Percentiles rank a stretch among this genome's conserved stretches.
Evolutionary conservation across 2,888 invertebrate genomes (phyloP).

Genomic region (Cataglyphis altisquamis): DNA sequence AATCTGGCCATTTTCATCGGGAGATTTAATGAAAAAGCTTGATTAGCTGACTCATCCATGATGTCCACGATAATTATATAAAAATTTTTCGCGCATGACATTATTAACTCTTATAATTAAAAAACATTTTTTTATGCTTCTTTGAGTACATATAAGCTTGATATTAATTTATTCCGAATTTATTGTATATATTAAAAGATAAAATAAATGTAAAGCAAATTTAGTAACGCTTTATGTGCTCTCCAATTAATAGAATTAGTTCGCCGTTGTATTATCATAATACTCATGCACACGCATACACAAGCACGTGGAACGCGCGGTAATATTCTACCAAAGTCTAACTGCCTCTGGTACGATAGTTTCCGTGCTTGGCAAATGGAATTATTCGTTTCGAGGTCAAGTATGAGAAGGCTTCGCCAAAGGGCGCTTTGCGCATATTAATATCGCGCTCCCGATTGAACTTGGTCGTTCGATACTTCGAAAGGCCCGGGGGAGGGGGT

Average conservation of each 20-base stretch:
- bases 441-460: slow-evolving; percentile 53
- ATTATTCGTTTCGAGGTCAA: slow-evolving; percentile 57
- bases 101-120: slow-evolving; percentile 17
- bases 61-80: neutral
- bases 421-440: slow-evolving; percentile 59
- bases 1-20: neutral
- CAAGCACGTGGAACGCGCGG: slow-evolving; percentile 17
- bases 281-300: neutral
- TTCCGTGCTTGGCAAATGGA: slow-evolving; percentile 33
- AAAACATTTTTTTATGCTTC: slow-evolving; percentile 6
- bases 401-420: slow-evolving; percentile 53
- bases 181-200: slow-evolving; percentile 21
- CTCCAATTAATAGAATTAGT: slow-evolving; percentile 51
- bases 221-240: slow-evolving; percentile 30
- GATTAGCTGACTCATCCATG: neutral
- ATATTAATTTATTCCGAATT: slow-evolving; percentile 1
- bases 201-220: slow-evolving; percentile 33
- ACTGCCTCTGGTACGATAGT: slow-evolving; percentile 40
- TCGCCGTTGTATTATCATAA: slow-evolving; percentile 19
- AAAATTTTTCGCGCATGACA: neutral
- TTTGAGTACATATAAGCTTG: neutral
- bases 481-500: slow-evolving; percentile 39
- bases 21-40: slow-evolving; percentile 2
- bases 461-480: slow-evolving; percentile 53
- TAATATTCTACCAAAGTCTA: slow-evolving; percentile 44